A percentile compares a stretch with the other conserved stretches of the same genome.
Conservation (phyloP, 2,113 vertebrate species). For the Istiophorus platypterus region DNA sequence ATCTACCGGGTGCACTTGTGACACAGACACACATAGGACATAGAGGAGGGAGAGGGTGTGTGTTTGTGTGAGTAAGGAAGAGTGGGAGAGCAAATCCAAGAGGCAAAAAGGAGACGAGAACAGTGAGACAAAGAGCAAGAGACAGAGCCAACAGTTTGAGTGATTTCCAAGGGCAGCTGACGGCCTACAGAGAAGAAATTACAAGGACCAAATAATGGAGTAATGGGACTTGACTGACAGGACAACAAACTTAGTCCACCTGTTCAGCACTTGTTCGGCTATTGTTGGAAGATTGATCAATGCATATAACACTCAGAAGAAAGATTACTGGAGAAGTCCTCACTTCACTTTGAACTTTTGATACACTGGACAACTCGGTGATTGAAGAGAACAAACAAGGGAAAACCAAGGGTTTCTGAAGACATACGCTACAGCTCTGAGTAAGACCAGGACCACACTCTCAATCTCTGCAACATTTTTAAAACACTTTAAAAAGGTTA, state of each 20-base stretch:
- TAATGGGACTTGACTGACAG: conserved; percentile 59
- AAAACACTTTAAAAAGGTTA: conserved; percentile 4
- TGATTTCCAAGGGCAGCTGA: conserved; percentile 33
- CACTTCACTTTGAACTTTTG: conserved; percentile 39
- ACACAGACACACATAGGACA: conserved; percentile 33
- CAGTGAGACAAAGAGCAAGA: conserved; percentile 45
- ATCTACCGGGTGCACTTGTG: conserved; percentile 42
- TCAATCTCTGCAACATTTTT: conserved; percentile 5
- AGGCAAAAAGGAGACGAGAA: conserved; percentile 43
- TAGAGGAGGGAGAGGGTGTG: conserved; percentile 56
- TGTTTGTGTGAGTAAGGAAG: conserved; percentile 45
- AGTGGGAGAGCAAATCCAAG: conserved; percentile 50
- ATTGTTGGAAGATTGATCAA: conserved; percentile 51
- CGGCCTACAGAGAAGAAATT: conserved; percentile 31
- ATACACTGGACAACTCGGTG: conserved; percentile 44
- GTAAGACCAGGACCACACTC: conserved; percentile 52
- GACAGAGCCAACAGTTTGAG: conserved; percentile 27
- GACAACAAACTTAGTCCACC: conserved; percentile 56
- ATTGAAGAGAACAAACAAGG: conserved; percentile 22
- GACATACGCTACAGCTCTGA: conserved; percentile 25
- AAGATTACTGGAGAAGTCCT: conserved; percentile 16
- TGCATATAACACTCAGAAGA: conserved; percentile 39
- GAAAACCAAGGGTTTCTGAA: conserved; percentile 42
- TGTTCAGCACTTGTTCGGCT: conserved; percentile 39
- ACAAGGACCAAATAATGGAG: conserved; percentile 20